Evolutionary conservation across 2,113 vertebrate genomes (phyloP).

Genomic region (Aspidoscelis tigris): DNA sequence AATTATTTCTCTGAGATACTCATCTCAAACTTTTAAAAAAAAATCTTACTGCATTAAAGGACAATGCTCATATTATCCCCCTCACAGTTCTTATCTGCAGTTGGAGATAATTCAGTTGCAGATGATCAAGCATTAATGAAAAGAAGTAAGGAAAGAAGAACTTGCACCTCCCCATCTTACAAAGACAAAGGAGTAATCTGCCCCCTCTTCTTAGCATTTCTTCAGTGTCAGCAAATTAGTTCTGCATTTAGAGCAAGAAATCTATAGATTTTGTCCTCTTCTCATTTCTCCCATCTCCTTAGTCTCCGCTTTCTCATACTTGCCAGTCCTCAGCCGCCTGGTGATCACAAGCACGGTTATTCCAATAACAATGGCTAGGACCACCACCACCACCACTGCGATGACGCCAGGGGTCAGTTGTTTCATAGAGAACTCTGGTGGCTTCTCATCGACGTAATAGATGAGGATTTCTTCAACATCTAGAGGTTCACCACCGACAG

Average conservation of each 20-base stretch:
- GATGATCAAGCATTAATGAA: neutral
- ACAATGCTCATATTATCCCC: slow-evolving; percentile 1
- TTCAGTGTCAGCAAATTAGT: neutral
- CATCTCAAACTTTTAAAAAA: neutral
- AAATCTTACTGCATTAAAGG: neutral
- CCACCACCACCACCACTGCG: slow-evolving; percentile 83
- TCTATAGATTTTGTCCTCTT: slow-evolving; percentile 46
- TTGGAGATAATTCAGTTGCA: slow-evolving; percentile 15
- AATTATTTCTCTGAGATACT: slow-evolving; percentile 25
- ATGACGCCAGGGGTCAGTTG: slow-evolving; percentile 79
- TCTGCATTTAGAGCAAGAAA: slow-evolving; percentile 21
- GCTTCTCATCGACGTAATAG: slow-evolving; percentile 84
- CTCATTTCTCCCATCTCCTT: slow-evolving; percentile 81
- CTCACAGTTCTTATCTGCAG: slow-evolving; percentile 18
- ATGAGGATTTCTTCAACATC: slow-evolving; percentile 78
- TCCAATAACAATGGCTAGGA: slow-evolving; percentile 73
- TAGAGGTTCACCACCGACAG: slow-evolving; percentile 62
- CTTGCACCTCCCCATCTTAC: neutral
- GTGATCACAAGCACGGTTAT: slow-evolving; percentile 77
- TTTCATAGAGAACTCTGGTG: slow-evolving; percentile 83
- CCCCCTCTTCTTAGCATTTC: slow-evolving; percentile 6
- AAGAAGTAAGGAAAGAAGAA: neutral
- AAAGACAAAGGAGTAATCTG: rapidly evolving
- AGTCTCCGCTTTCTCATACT: slow-evolving; percentile 78
- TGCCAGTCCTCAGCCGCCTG: slow-evolving; percentile 61